Conservation (phyloP, 2,113 vertebrate genomes). For the Mionectes macconnelli region DNA sequence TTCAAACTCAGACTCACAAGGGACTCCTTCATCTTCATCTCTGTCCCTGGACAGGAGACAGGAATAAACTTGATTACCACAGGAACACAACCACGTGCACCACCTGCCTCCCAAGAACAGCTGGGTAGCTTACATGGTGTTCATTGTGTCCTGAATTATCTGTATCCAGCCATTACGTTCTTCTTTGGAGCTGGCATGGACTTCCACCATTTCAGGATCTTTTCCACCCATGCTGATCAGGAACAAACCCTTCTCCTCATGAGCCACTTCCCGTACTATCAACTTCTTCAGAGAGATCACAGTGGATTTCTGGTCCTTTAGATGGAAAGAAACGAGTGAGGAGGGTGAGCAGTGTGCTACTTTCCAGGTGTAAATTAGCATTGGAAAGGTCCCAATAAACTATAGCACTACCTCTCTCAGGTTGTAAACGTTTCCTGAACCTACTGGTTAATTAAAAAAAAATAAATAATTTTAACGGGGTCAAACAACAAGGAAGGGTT, state of each 20-base stretch:
- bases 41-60: slow-evolving; percentile 79
- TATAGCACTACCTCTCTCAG: background rate
- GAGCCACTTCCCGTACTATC: slow-evolving; percentile 95
- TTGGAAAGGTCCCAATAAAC: background rate
- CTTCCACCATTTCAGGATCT: slow-evolving; percentile 94
- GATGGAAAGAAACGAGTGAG: background rate
- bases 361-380: background rate
- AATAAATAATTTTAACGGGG: background rate
- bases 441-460: background rate
- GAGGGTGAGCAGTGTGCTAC: background rate
- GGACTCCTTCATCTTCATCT: slow-evolving; percentile 95
- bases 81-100: background rate
- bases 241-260: slow-evolving; percentile 96
- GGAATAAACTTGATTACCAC: background rate
- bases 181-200: slow-evolving; percentile 89
- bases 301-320: slow-evolving; percentile 92
- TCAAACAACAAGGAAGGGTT: background rate
- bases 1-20: slow-evolving; percentile 94
- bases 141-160: slow-evolving; percentile 88
- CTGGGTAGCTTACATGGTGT: slow-evolving; percentile 82
- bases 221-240: slow-evolving; percentile 89
- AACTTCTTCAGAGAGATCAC: slow-evolving; percentile 96
- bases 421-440: background rate
- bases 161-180: slow-evolving; percentile 95
- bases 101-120: background rate